Conservation (phyloP, 2,797 vertebrate species). For the Sebastes kiyomatsui region DNA sequence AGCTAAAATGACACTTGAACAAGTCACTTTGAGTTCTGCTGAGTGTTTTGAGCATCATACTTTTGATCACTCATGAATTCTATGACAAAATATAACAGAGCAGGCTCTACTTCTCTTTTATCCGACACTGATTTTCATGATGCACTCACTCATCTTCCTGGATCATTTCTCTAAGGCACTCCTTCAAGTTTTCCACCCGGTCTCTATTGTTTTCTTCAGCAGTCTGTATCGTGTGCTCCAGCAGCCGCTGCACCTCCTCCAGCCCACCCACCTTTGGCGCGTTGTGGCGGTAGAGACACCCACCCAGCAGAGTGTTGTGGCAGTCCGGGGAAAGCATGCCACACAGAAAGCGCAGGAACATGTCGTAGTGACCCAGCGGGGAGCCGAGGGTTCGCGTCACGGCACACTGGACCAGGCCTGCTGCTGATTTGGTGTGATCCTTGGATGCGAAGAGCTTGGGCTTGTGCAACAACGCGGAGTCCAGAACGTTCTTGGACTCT, state of each 20-base stretch:
- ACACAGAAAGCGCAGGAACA: constrained; percentile 80
- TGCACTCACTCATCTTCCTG: constrained; percentile 63
- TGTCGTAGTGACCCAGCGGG: constrained; percentile 61
- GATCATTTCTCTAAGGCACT: constrained; percentile 74
- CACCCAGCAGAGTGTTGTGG: constrained; percentile 42
- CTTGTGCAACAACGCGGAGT: not conserved
- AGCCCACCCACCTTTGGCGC: constrained; percentile 35
- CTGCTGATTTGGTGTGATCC: constrained; percentile 19
- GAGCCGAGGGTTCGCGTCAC: constrained; percentile 32
- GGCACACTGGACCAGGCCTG: constrained; percentile 59
- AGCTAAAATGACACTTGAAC: not conserved
- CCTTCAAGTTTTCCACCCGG: constrained; percentile 60
- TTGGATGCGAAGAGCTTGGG: constrained; percentile 16
- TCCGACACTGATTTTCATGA: not conserved
- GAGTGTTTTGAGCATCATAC: not conserved
- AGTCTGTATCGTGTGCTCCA: constrained; percentile 31
- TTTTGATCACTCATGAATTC: not conserved
- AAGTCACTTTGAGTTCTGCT: not conserved
- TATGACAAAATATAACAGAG: too few relatives aligned
- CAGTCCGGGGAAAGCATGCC: constrained; percentile 67
- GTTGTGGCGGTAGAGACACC: constrained; percentile 46
- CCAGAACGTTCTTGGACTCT: constrained; percentile 69
- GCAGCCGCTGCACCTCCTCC: constrained; percentile 37
- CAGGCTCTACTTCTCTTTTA: not conserved
- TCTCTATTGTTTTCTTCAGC: constrained; percentile 25